phyloP scores from a whole-genome alignment of 2,888 invertebrate species.

The Pachydiplax longipennis region DNA sequence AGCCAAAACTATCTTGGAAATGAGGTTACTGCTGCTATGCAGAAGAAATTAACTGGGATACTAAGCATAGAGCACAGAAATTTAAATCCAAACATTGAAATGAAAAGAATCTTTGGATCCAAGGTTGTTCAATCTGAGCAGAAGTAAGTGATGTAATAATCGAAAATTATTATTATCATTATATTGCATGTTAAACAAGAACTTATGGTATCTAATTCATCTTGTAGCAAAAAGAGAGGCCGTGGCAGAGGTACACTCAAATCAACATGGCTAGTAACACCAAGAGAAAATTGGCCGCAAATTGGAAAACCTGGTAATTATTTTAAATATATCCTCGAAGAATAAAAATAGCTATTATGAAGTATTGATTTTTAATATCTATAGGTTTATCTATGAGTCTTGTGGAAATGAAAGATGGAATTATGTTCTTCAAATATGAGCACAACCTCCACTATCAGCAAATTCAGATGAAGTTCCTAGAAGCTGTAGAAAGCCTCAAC shows the following conservation, averaged over 20 bases:
- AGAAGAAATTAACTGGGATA: slow-evolving; percentile 57
- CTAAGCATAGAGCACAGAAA: slow-evolving; percentile 73
- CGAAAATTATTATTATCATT: not conserved
- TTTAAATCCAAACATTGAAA: slow-evolving; percentile 80
- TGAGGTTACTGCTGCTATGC: slow-evolving; percentile 49
- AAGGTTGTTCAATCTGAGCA: slow-evolving; percentile 76
- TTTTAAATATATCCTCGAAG: slow-evolving; percentile 5
- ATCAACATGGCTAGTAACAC: slow-evolving; percentile 71
- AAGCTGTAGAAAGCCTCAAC: slow-evolving; percentile 80
- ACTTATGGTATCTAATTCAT: slow-evolving; percentile 50
- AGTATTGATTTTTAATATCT: slow-evolving; percentile 47
- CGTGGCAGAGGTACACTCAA: slow-evolving; percentile 65
- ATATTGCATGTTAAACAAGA: slow-evolving; percentile 48
- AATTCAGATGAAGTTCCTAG: slow-evolving; percentile 76
- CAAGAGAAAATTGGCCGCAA: slow-evolving; percentile 77
- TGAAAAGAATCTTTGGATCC: slow-evolving; percentile 82
- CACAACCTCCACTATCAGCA: slow-evolving; percentile 78
- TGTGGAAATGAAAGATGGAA: slow-evolving; percentile 63
- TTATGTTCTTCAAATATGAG: slow-evolving; percentile 75
- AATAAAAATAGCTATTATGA: not conserved
- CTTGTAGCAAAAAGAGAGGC: slow-evolving; percentile 58
- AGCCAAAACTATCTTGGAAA: slow-evolving; percentile 55
- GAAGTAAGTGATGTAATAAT: slow-evolving; percentile 55
- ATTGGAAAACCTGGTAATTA: slow-evolving; percentile 70
- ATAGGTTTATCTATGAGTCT: slow-evolving; percentile 74